Base-by-base conservation (phyloP, 2,113 vertebrate genomes). In the Tor tambroides region DNA sequence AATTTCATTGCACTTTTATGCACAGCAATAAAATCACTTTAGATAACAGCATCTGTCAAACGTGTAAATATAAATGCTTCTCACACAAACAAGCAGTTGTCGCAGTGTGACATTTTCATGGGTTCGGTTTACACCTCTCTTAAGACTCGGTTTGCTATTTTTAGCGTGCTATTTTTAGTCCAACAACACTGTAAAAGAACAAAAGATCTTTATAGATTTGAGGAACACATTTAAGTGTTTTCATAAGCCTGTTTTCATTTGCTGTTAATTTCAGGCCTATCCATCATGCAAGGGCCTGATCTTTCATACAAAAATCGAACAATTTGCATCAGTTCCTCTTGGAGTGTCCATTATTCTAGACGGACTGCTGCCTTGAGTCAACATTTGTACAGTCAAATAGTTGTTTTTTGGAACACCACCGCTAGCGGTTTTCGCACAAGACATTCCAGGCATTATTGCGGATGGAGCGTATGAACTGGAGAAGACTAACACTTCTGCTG, bases 381-480 rank as follows among this genome's bases (percentile, higher is more conserved):
- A 84, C 86, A 87, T 87, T 49, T 23, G 35, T 59, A 46, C 43
- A 12, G 12, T 46, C 43, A 46, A 46, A 46, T 71, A 35, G 32
- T 83, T 83, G 61, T 69, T 67, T 77, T 77, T 43, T 41, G 56
- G 76, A 77, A 75, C 9, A 11, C 21, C 10, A 75, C 77, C 19
- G 14, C 26, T 35, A 38, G 43, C 51, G 86, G 84, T 80, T 81
- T 85, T 79, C 32, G 77, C 72, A 87, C 80, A 87, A 49, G 28
- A 35, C 83, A 89, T 89, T 83, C 86, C 80, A 78, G 19, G 17
- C 65, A 61, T 89, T 61, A 61, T 71, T 89, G 86, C 75, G 43
- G 43, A n/a, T 2, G 49, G 72, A 83, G 61, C 11, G 43, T 26
- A 41, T 15, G 26, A 89, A 87, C 80, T 87, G 82, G 46, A 82